Conservation (phyloP, 1,140 invertebrate species). For the Dolichoris vasculosae region DNA sequence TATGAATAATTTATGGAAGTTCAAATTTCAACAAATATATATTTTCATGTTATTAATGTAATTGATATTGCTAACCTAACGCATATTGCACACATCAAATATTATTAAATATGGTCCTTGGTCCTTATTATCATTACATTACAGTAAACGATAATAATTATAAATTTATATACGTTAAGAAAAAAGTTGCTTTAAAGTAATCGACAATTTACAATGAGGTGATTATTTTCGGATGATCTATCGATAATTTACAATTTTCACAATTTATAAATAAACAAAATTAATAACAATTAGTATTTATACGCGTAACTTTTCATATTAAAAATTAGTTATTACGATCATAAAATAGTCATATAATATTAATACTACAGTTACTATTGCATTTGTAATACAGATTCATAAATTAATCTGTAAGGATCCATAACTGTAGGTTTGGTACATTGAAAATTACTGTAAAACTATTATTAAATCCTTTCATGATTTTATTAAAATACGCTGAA, state of each 20-base stretch:
- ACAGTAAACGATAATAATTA: no score
- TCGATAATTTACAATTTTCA: no score
- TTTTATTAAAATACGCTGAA: not conserved
- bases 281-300: not conserved
- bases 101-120: no score
- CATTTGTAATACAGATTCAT: not conserved
- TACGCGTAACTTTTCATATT: not conserved
- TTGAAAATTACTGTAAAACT: not conserved
- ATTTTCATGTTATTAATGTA: not conserved
- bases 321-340: not conserved
- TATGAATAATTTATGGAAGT: not conserved
- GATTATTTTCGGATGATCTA: no score
- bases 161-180: no score
- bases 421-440: not conserved
- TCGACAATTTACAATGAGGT: no score
- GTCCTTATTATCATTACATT: no score
- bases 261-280: not conserved
- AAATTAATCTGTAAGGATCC: not conserved
- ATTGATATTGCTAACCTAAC: not conserved
- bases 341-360: no score
- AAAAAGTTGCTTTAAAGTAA: no score
- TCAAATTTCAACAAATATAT: not conserved
- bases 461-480: not conserved
- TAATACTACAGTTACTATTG: no score
- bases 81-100: no score